Conservation (phyloP, 2,888 invertebrate species). For the Euclidia mi region DNA sequence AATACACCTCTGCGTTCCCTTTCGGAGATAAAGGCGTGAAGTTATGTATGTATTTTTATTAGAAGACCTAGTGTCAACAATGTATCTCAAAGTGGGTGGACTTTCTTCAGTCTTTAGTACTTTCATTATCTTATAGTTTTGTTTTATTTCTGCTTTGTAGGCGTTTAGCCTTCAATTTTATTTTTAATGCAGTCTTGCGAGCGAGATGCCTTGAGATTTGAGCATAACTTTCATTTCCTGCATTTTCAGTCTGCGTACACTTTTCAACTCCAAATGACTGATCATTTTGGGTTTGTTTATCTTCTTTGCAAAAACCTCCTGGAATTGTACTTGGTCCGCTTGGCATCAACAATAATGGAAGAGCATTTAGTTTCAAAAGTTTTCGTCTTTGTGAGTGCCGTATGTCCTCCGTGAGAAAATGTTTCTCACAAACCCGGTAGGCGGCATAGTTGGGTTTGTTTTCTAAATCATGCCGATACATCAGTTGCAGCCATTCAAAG, state of each 20-base stretch:
- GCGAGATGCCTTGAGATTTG: constrained; percentile 38
- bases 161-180: constrained; percentile 34
- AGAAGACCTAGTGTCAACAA: too few relatives aligned
- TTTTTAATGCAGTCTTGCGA: constrained; percentile 38
- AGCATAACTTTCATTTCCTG: constrained; percentile 27
- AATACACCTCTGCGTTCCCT: too few relatives aligned
- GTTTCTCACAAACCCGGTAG: constrained; percentile 46
- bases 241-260: constrained; percentile 15
- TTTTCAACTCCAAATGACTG: constrained; percentile 16
- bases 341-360: constrained; percentile 45
- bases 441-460: constrained; percentile 40
- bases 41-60: too few relatives aligned
- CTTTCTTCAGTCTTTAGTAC: too few relatives aligned
- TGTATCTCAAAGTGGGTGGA: too few relatives aligned
- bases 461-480: constrained; percentile 43
- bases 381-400: constrained; percentile 18
- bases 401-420: constrained; percentile 35
- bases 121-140: too few relatives aligned
- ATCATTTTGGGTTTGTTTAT: constrained; percentile 28
- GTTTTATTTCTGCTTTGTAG: constrained; percentile 27
- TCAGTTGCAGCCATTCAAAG: constrained; percentile 42
- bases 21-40: too few relatives aligned
- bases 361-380: constrained; percentile 38
- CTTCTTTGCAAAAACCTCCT: constrained; percentile 18
- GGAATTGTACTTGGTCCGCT: constrained; percentile 16